A percentile compares a stretch with the other conserved stretches of the same genome.
phyloP scores from a whole-genome alignment of 2,113 vertebrate species.

The Hydropotes inermis region DNA sequence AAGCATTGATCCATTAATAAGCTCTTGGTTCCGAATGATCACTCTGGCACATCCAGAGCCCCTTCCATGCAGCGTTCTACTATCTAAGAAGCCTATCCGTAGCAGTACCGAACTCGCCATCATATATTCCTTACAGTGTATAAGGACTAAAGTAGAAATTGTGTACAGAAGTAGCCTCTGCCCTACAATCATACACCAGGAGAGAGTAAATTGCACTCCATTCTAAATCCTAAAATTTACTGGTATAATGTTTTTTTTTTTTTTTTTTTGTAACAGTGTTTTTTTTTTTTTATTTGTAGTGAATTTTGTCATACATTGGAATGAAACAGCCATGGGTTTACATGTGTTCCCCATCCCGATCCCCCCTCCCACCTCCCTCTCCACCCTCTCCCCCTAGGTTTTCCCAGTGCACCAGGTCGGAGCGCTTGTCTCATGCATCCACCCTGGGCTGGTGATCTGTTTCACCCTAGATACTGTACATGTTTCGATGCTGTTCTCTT shows the following conservation, averaged over 20 bases:
- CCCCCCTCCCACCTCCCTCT: too few relatives aligned
- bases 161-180: background rate
- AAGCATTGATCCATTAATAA: background rate
- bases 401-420: too few relatives aligned
- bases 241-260: background rate
- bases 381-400: too few relatives aligned
- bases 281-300: too few relatives aligned
- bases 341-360: too few relatives aligned
- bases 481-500: too few relatives aligned
- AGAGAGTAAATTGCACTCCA: background rate
- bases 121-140: background rate
- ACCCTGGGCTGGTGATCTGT: too few relatives aligned
- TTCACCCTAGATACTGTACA: too few relatives aligned
- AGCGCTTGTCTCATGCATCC: too few relatives aligned
- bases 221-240: background rate
- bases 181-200: background rate
- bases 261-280: too few relatives aligned
- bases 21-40: background rate
- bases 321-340: too few relatives aligned
- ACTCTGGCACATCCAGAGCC: background rate
- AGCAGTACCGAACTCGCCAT: background rate
- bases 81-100: background rate
- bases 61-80: background rate
- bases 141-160: background rate
- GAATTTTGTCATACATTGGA: too few relatives aligned